phyloP scores from a whole-genome alignment of 2,888 invertebrate species.

The Synergus umbraculus region DNA sequence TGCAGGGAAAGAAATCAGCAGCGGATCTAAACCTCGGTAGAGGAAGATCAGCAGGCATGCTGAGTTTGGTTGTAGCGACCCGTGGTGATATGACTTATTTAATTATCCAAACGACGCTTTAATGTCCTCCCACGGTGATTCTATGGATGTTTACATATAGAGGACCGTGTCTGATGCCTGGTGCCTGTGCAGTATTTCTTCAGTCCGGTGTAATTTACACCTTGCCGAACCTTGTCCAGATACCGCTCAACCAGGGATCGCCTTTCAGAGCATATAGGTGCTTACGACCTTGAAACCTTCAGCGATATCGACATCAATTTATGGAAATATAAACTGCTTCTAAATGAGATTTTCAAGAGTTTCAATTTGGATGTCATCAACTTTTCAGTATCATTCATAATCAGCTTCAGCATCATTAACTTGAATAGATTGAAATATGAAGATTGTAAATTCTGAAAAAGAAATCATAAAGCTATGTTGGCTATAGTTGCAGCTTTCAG shows the following conservation, averaged over 20 bases:
- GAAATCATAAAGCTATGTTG: neutral
- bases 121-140: constrained; percentile 47
- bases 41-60: constrained; percentile 47
- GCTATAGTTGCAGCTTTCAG: neutral
- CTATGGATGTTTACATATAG: constrained; percentile 1
- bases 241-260: neutral
- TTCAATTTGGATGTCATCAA: no score
- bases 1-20: neutral
- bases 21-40: neutral
- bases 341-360: no score
- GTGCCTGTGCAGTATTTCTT: constrained; percentile 12
- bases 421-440: no score
- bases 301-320: neutral
- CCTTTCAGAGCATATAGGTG: neutral
- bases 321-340: neutral
- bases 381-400: no score
- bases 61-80: constrained; percentile 60
- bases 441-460: neutral
- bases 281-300: constrained; percentile 25
- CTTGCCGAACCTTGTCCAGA: constrained; percentile 23
- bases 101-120: constrained; percentile 62
- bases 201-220: constrained; percentile 27
- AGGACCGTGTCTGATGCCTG: neutral
- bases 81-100: constrained; percentile 66
- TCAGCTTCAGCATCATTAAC: no score